Conservation (phyloP, 1,140 invertebrate species). For the Drosophila ironensis region DNA sequence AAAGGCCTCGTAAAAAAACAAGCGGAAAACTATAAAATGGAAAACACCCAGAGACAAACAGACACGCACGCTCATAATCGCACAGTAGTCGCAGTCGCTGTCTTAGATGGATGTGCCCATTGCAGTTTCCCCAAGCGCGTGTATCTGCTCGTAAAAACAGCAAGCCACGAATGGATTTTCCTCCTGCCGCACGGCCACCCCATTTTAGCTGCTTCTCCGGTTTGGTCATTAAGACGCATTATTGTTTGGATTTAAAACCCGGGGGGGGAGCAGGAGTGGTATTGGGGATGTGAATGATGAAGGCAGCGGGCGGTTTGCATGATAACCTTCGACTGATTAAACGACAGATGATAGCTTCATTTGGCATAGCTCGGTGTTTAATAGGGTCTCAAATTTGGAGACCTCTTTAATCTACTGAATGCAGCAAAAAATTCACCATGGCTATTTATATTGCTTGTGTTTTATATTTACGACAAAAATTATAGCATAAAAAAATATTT, state of each 20-base stretch:
- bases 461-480: too few species aligned
- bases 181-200: conserved; percentile 11
- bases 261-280: not conserved
- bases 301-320: conserved; percentile 15
- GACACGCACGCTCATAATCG: conserved; percentile 24
- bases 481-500: too few species aligned
- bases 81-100: conserved; percentile 20
- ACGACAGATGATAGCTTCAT: conserved; percentile 52
- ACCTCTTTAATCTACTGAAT: not conserved
- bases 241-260: conserved; percentile 35
- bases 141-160: conserved; percentile 62
- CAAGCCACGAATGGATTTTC: conserved; percentile 46
- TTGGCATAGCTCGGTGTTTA: conserved; percentile 3
- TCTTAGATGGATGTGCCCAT: conserved; percentile 36
- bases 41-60: conserved; percentile 51
- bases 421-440: too few species aligned
- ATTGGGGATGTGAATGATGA: too few species aligned
- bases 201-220: conserved; percentile 21
- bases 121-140: conserved; percentile 32
- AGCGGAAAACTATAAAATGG: conserved; percentile 78
- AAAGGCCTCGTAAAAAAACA: conserved; percentile 70
- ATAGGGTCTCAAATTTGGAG: too few species aligned
- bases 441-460: too few species aligned
- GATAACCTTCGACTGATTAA: conserved; percentile 36
- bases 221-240: conserved; percentile 65